A percentile compares a stretch with the other conserved stretches of the same genome.
These are phyloP conservation scores for Phrynosoma platyrhinos DNA, from an alignment of 2,113 vertebrate species.

Conservation along the genomic window DNA sequence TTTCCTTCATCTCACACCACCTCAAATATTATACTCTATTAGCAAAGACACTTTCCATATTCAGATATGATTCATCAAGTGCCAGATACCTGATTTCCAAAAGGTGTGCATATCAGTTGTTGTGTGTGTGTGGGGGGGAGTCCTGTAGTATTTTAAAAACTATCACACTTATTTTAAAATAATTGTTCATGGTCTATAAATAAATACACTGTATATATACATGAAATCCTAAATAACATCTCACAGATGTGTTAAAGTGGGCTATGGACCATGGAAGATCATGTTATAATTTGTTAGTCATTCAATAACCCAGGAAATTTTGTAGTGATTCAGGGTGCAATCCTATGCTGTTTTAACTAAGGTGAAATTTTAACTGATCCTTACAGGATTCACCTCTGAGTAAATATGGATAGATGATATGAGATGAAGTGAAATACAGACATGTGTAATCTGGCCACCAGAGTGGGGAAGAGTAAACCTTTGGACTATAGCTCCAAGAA, in stretches of 20 bases:
- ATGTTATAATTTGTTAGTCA: too few species aligned
- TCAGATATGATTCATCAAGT: constrained; percentile 1
- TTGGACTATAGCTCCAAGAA: too few species aligned
- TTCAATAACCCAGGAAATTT: too few species aligned
- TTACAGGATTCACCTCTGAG: constrained; percentile 2
- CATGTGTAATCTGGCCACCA: not conserved
- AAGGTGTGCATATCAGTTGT: too few species aligned
- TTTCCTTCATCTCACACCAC: not conserved
- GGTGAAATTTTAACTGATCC: not conserved
- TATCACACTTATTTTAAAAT: too few species aligned
- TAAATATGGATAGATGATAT: not conserved
- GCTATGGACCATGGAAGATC: too few species aligned
- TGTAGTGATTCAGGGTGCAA: not conserved
- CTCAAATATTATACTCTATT: not conserved
- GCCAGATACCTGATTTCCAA: not conserved
- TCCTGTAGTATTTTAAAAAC: not conserved
- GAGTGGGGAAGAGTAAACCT: too few species aligned
- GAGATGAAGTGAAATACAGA: not conserved
- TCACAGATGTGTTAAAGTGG: too few species aligned
- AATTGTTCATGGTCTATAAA: too few species aligned
- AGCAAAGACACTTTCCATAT: not conserved
- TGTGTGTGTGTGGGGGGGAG: not conserved
- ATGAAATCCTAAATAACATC: too few species aligned
- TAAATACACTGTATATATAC: too few species aligned
- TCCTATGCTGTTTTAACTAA: not conserved